phyloP scores from a whole-genome alignment of 2,888 invertebrate species.

The Drosophila mercatorum region DNA sequence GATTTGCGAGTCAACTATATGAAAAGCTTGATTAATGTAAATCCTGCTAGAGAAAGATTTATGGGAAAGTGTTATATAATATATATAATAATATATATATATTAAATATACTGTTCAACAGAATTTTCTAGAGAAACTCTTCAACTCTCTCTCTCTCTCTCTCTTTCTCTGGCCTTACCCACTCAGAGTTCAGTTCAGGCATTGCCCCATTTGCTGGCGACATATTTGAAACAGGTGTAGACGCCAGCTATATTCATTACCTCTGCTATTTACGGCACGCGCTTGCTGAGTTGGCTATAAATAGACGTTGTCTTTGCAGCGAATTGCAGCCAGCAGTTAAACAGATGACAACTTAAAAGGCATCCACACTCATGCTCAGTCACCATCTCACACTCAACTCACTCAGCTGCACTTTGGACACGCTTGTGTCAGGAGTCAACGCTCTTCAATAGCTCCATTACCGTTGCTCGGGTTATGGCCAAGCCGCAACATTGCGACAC shows the following conservation, averaged over 20 bases:
- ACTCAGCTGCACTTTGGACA: conserved; percentile 20
- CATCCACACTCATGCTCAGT: not conserved
- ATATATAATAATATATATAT: not conserved
- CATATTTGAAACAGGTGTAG: conserved; percentile 78
- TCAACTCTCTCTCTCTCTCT: not conserved
- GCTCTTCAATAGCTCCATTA: conserved; percentile 55
- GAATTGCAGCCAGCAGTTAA: conserved; percentile 39
- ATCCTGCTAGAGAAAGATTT: conserved; percentile 57
- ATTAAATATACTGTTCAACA: not conserved
- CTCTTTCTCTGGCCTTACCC: conserved; percentile 4
- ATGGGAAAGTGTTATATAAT: not conserved
- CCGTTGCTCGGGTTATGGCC: conserved; percentile 52
- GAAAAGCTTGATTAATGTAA: conserved; percentile 53
- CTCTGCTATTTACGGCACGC: conserved; percentile 43
- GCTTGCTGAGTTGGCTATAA: conserved; percentile 45
- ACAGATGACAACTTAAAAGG: conserved; percentile 41
- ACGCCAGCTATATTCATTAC: conserved; percentile 52
- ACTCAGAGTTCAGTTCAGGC: conserved; percentile 17
- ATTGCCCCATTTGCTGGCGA: conserved; percentile 43
- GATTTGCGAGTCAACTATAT: conserved; percentile 50
- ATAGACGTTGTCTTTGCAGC: conserved; percentile 33
- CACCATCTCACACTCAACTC: not conserved
- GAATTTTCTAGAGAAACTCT: not conserved
- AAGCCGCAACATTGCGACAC: conserved; percentile 74
- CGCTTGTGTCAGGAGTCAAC: conserved; percentile 37